Base-by-base conservation (phyloP, 2,113 vertebrate genomes). In the Sinocyclocheilus rhinocerous region DNA sequence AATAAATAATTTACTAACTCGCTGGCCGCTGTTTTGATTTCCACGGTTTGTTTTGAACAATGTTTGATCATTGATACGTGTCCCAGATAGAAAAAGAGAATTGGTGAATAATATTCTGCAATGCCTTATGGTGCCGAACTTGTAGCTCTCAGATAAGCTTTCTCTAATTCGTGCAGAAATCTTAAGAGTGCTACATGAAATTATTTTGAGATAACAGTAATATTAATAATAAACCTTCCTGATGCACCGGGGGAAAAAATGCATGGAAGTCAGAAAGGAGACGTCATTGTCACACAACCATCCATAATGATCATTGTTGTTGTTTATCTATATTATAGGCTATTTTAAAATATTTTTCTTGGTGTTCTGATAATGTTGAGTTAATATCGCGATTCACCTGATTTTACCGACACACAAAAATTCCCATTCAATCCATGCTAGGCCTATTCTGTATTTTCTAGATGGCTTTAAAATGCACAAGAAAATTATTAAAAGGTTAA, bases 1-100 rank as follows among this genome's bases (percentile, higher is more conserved):
- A 39, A 86, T 89, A 84, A 89, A 89, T 84, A 86, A 89, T 86
- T 89, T 70, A 88, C 29, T n/a, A 86, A 78, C 85, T 52, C 65
- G 33, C 82, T 84, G 50, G 67, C 42, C 33, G 83, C 36, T 75
- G 88, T 79, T 89, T 89, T 84, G 81, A 84, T 89, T 84, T 86
- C 59, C 78, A 65, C 26, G 67, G 67, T 69, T 59, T 72, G 55
- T 72, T 75, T 65, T 89, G 88, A 89, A 86, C 76, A 84, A 63
- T 84, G 57, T 89, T 86, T 86, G 85, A 89, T 84, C 88, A 86
- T 67, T 84, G 76, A 86, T 83, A 83, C 65, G 77, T 12, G 48
- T 48, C 72, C 26, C 33, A 57, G 50, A 73, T 33, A 73, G 13
- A 84, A 16, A 70, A 18, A 36, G 45, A 83, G 48, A 83, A 57